A percentile compares a stretch with the other conserved stretches of the same genome.
phyloP scores from a whole-genome alignment of 2,797 vertebrate genomes.

The Pantherophis alleghaniensis region DNA sequence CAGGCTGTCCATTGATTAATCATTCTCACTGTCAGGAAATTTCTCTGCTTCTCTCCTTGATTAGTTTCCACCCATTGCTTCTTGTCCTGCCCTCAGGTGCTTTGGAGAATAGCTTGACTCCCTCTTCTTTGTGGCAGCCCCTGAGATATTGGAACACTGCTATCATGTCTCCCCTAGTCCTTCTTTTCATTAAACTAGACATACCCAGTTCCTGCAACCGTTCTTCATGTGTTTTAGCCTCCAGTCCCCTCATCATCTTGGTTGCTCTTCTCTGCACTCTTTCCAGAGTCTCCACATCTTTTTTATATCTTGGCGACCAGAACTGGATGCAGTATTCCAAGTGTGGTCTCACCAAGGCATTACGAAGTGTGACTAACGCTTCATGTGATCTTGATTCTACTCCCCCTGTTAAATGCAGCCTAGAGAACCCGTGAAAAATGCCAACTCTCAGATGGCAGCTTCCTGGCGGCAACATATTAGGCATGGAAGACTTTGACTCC shows the following conservation, averaged over 20 bases:
- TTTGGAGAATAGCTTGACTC: not conserved
- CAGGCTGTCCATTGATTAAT: not conserved
- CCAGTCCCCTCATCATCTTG: not conserved
- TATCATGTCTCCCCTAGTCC: not conserved
- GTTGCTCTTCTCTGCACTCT: not conserved
- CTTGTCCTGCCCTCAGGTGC: not conserved
- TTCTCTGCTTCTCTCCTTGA: not conserved
- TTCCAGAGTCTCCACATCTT: not conserved
- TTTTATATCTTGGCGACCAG: not conserved
- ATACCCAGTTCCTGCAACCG: not conserved
- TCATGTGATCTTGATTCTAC: not conserved
- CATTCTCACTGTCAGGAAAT: not conserved
- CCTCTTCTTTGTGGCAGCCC: not conserved
- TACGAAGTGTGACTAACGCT: not conserved
- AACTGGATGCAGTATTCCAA: not conserved
- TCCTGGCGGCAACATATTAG: not conserved
- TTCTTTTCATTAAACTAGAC: not conserved
- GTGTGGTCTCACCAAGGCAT: not conserved
- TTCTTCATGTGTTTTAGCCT: not conserved
- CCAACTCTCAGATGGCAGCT: not conserved
- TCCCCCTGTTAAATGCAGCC: not conserved
- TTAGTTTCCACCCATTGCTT: not conserved
- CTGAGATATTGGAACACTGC: accelerated
- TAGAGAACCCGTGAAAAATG: not conserved
- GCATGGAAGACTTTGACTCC: not conserved